phyloP scores from a whole-genome alignment of 2,113 vertebrate species.

The Eubucco bourcierii region DNA sequence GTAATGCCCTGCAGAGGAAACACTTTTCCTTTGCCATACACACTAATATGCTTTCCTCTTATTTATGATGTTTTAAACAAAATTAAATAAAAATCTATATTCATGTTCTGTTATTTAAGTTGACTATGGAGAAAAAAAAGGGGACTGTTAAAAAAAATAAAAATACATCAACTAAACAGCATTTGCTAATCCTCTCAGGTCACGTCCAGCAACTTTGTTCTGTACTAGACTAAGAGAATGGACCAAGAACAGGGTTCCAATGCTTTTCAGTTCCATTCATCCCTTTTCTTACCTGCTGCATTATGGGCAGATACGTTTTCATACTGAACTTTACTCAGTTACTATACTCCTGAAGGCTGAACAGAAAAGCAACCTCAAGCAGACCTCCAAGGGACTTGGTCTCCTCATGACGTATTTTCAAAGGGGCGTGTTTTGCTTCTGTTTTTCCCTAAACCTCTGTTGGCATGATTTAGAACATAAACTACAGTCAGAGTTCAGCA shows the following conservation, averaged over 20 bases:
- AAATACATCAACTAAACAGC: background rate
- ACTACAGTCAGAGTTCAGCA: background rate
- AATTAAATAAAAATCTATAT: background rate
- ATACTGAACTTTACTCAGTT: background rate
- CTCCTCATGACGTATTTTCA: background rate
- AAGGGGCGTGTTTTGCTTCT: background rate
- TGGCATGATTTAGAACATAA: background rate
- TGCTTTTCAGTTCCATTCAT: background rate
- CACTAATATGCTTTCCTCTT: background rate
- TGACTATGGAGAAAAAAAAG: background rate
- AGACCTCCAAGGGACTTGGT: background rate
- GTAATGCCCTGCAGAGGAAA: conserved; percentile 69
- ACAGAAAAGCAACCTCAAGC: background rate
- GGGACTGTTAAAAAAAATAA: background rate
- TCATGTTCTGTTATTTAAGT: background rate
- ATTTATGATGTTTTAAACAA: background rate
- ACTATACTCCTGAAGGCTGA: background rate
- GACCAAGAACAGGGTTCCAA: background rate
- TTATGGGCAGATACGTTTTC: background rate
- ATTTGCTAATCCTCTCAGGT: background rate
- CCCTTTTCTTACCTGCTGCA: background rate
- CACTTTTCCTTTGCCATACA: background rate
- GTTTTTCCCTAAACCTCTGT: background rate
- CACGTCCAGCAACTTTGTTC: background rate
- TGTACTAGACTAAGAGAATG: background rate